Base-by-base conservation (phyloP, 2,113 vertebrate species). In the Phylloscopus whistleri region DNA sequence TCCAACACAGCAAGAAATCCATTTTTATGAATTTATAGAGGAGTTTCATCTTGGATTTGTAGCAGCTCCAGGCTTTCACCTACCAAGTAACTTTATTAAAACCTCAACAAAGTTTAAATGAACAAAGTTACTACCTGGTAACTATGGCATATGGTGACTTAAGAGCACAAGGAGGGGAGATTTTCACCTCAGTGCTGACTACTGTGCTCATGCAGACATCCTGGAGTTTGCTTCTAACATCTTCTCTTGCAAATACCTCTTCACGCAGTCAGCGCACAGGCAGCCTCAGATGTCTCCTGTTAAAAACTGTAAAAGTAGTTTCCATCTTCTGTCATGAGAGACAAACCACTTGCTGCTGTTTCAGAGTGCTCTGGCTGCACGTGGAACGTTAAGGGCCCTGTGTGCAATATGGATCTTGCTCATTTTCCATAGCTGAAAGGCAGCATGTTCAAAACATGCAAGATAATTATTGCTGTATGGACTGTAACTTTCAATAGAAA, bases 341-440 rank as follows among this genome's bases (percentile, higher is more conserved):
- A 74, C 0, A 0, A 82, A 39, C 16, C 41, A 41, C 24, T 39
- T 43, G 22, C 13, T 79, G 26, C 7, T 59, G 44, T 59, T 84
- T 56, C 60, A 70, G 48, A 52, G 64, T 15, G 48, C 72, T 92
- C 46, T 39, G 76, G 64, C 51, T 55, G 51, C 41, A 77, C 1
- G 1, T 14, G 37, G 52, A 44, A 46, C 1, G 0, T 35, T 44
- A 43, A 31, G 35, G 49, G 79, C 41, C 21, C 28, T 58, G 44
- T 33, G 75, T n/a, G 59, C 59, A 63, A 26, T 27, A 35, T 5
- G 23, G n/a, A 63, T 39, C n/a, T 84, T 76, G 35, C 37, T 94
- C 43, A 63, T 79, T 56, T 94, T 84, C 48, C 75, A 86, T 41
- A 92, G 77, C 37, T 69, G 66, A 72, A 83, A 51, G 20, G 44